Base-by-base conservation (phyloP, 2,888 invertebrate species). In the Xanthia icteritia region DNA sequence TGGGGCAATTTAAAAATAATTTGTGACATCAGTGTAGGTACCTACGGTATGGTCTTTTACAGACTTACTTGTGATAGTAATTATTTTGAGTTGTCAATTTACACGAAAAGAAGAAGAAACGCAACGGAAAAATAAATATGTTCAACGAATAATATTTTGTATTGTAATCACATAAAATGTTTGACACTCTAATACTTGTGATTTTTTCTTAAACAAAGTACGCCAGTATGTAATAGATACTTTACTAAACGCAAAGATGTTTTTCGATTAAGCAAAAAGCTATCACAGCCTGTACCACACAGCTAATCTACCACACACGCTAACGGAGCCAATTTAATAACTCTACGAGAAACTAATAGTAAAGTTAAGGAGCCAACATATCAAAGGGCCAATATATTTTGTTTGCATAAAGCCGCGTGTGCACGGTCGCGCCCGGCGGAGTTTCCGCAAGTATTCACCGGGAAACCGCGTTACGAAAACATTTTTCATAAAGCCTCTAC, bases 401-500 rank as follows among this genome's bases (percentile, higher is more conserved):
- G 93, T 94, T 93, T 92, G 88, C 90, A 90, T 92, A 92, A 92
- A 92, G 90, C 89, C 89, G 77, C 48, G 77, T 73, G 70, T 82
- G 86, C 82, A 82, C 67, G 77, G 72, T 84, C 89, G 86, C 84
- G 86, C 77, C 77, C 89, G 88, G 83, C 88, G 84, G 89, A 92
- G 91, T 91, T 91, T 86, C 86, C 89, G 81, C 90, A 91, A 93
- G 92, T 91, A 91, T 90, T 90, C 91, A 85, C 84, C 85, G 91
- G 89, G 89, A 89, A 91, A 90, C 89, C 88, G 85, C 90, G 88
- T 91, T 90, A 91, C 91, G 91, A 93, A 94, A 95, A 94, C 94
- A 96, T 96, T 96, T 96, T 96, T 96, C 95, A 96, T 96, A 96
- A 94, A 93, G 93, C 93, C 93, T 92, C 93, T 92, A 90, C 94